Evolutionary conservation across 2,888 invertebrate species (phyloP), one percentile per base, ranked within the genome.

Genomic region (Helicoverpa assulta): DNA sequence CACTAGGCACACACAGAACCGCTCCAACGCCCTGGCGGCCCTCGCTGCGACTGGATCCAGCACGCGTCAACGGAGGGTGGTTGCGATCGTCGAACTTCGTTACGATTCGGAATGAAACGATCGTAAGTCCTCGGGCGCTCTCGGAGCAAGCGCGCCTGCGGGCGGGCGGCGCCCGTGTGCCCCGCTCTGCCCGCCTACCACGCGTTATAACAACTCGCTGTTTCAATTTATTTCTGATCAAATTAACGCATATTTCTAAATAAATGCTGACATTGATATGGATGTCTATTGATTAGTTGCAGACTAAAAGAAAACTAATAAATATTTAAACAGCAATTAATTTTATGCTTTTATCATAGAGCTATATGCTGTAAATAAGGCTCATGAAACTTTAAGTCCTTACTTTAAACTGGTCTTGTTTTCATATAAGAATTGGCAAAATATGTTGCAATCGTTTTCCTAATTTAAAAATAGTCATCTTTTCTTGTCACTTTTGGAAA

Each of bases 101-200:
- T 94, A 93, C 89, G 92, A 89, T 88, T 93, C 95, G 94, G 92
- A 90, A 89, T 88, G 90, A 90, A 94, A 94, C 95, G 94, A 94
- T 94, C 95, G 94, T 91, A 84, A 87, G 88, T 91, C 91, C 92
- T 95, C 95, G 95, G 94, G 90, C 92, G 90, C 81, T 88, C 80
- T 94, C 94, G 94, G 94, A 92, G 93, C 94, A 91, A 91, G 92
- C 94, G 94, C 94, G 95, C 93, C 92, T 93, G 93, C 92, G 93
- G 95, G 94, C 92, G 91, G 91, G 91, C 94, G 92, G 91, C 91
- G 91, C 92, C 93, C 92, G 89, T 90, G 87, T 88, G 89, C 89
- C 89, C 90, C 90, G 89, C 90, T 88, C 85, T 88, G 83, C 90
- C 90, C 89, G 89, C 89, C 91, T 89, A 88, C 89, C 87, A 80